Evolutionary conservation across 2,888 invertebrate genomes (phyloP).

Genomic region (Agrochola litura): DNA sequence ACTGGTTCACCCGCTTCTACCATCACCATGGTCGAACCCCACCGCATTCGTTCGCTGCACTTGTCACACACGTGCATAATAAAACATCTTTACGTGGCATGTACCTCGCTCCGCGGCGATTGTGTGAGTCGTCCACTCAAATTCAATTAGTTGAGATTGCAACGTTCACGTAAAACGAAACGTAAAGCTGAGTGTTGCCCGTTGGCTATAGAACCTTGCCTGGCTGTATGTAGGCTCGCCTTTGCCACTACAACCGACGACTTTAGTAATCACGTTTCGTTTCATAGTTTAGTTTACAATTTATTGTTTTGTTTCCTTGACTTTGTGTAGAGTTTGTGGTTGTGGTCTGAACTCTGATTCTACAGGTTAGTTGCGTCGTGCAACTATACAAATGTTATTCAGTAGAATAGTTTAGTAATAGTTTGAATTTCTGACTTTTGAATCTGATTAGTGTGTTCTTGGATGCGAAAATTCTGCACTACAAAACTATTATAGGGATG

Average conservation of each 20-base stretch:
- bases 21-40: constrained; percentile 4
- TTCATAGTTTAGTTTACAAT: constrained; percentile 11
- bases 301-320: constrained; percentile 3
- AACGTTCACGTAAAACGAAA: constrained; percentile 39
- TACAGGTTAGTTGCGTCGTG: constrained; percentile 24
- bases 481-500: background rate
- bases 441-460: background rate
- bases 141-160: constrained; percentile 63
- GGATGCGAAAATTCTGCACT: background rate
- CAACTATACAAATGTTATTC: constrained; percentile 28
- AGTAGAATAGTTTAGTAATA: background rate
- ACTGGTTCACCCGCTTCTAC: constrained; percentile 24
- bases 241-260: background rate
- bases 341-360: constrained; percentile 17
- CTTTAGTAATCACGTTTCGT: constrained; percentile 27
- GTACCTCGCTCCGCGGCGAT: constrained; percentile 46
- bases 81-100: constrained; percentile 67
- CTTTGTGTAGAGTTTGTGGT: background rate
- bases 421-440: background rate
- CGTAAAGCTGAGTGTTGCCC: constrained; percentile 7
- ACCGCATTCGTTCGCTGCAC: constrained; percentile 66
- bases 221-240: background rate
- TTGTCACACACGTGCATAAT: constrained; percentile 69
- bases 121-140: constrained; percentile 52
- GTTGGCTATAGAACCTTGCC: constrained; percentile 1